phyloP scores from a whole-genome alignment of 2,797 vertebrate genomes.

The Lepus oiostolus region DNA sequence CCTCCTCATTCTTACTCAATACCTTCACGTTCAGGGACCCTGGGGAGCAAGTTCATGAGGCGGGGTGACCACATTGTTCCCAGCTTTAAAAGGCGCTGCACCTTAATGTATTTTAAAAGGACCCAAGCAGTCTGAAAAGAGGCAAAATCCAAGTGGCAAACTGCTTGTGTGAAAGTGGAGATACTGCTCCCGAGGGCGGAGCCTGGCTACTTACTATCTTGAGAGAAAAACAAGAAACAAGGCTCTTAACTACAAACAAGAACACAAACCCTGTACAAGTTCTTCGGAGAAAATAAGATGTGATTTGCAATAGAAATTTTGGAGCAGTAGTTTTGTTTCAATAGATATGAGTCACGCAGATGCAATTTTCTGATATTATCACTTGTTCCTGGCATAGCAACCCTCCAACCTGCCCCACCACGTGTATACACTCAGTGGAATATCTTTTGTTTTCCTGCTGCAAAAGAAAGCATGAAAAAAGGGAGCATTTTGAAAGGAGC shows the following conservation, averaged over 20 bases:
- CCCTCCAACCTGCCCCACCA: not conserved
- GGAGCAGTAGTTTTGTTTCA: constrained; percentile 9
- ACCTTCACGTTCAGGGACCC: not conserved
- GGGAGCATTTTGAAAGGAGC: not conserved
- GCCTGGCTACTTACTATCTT: not conserved
- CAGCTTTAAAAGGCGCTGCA: not conserved
- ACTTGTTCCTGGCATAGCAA: not conserved
- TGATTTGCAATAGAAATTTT: not conserved
- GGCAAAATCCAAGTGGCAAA: not conserved
- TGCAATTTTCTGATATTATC: constrained; percentile 16
- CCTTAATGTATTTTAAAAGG: not conserved
- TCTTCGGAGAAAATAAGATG: constrained; percentile 43
- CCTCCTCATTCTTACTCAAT: not conserved
- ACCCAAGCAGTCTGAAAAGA: not conserved
- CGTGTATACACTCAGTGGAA: not conserved
- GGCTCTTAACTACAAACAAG: constrained; percentile 30
- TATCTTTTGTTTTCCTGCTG: not conserved
- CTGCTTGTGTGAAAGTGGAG: not conserved
- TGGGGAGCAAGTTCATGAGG: not conserved
- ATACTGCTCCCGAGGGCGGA: not conserved
- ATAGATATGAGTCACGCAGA: not conserved
- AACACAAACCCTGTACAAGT: not conserved
- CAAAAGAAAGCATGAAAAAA: constrained; percentile 27
- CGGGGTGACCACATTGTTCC: not conserved
- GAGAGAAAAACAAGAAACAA: constrained; percentile 24